A percentile compares a stretch with the other conserved stretches of the same genome.
Conservation (phyloP, 2,113 vertebrate genomes). For the Carassius carassius region DNA sequence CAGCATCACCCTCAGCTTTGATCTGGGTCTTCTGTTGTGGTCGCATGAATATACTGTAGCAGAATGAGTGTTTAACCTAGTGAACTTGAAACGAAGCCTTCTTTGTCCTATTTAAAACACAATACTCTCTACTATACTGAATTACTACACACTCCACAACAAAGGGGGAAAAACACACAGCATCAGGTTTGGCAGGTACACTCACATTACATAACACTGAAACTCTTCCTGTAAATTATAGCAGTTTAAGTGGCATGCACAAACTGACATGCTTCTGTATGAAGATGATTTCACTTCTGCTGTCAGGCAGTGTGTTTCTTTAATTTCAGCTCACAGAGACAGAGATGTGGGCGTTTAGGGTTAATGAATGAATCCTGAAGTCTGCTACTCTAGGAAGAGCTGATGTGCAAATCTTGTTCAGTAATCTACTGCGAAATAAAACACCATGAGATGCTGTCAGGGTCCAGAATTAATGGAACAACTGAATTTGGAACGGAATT, state of each 20-base stretch:
- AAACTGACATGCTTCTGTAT: not conserved
- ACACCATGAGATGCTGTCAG: too few species aligned
- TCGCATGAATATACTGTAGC: not conserved
- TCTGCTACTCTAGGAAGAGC: not conserved
- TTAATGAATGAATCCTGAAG: not conserved
- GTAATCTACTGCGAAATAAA: not conserved
- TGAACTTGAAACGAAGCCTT: not conserved
- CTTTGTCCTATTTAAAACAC: not conserved
- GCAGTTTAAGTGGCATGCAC: not conserved
- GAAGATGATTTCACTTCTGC: not conserved
- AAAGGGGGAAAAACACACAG: not conserved
- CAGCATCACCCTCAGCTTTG: not conserved
- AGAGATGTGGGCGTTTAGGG: not conserved
- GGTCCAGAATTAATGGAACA: too few species aligned
- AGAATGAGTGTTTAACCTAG: not conserved
- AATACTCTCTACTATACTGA: not conserved
- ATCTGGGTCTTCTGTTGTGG: not conserved
- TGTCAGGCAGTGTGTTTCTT: slow-evolving; percentile 37
- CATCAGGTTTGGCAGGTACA: slow-evolving; percentile 16
- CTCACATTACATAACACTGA: not conserved
- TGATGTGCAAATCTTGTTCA: too few species aligned
- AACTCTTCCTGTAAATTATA: not conserved
- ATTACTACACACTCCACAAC: not conserved
- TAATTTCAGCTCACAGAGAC: slow-evolving; percentile 42
- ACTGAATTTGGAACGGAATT: too few species aligned